Conservation (phyloP, 1,140 invertebrate species). For the Camponotus pennsylvanicus region DNA sequence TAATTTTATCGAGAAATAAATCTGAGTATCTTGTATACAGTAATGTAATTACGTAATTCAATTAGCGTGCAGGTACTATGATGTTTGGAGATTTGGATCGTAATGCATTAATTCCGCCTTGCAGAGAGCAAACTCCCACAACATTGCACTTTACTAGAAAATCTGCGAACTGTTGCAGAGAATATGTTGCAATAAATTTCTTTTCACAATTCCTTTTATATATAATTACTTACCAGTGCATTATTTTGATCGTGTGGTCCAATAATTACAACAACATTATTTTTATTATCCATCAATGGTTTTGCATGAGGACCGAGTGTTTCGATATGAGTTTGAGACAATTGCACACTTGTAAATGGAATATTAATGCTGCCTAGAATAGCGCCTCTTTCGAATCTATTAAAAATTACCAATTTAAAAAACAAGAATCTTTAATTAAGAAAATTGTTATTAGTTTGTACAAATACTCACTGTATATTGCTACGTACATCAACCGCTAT, state of each 20-base stretch:
- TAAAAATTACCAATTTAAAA: constrained; percentile 59
- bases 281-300: constrained; percentile 87
- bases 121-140: constrained; percentile 90
- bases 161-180: constrained; percentile 89
- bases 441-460: constrained; percentile 1
- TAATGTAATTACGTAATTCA: constrained; percentile 21
- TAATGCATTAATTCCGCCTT: constrained; percentile 90
- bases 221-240: constrained; percentile 88
- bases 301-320: constrained; percentile 89
- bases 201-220: not conserved
- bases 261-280: constrained; percentile 92
- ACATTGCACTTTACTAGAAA: constrained; percentile 90
- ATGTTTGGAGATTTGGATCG: constrained; percentile 89
- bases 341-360: constrained; percentile 92
- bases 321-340: constrained; percentile 88
- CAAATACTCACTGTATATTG: constrained; percentile 88
- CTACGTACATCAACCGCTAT: constrained; percentile 93
- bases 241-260: constrained; percentile 92
- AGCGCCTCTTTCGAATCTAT: constrained; percentile 91
- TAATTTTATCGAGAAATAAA: constrained; percentile 38
- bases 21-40: constrained; percentile 34
- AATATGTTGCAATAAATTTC: constrained; percentile 58
- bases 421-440: not conserved
- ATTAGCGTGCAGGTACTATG: constrained; percentile 81
- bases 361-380: constrained; percentile 94